Percentiles rank a stretch among this genome's conserved stretches.
Evolutionary conservation across 2,888 invertebrate genomes (phyloP).

Genomic region (Tenthredo mesomela): DNA sequence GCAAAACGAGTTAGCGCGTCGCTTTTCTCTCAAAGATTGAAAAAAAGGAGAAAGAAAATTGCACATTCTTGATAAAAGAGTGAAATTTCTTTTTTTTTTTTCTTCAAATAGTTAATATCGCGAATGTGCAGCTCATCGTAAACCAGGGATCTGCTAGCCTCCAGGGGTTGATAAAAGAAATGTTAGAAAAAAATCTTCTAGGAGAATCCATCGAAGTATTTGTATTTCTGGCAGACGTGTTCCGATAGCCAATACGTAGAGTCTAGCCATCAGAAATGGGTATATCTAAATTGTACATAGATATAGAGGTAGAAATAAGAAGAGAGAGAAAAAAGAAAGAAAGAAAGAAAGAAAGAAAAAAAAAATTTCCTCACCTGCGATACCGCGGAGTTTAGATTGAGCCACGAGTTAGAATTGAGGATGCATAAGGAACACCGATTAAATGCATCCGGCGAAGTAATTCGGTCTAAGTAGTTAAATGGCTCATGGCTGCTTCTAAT

Average conservation of each 20-base stretch:
- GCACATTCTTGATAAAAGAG: neutral
- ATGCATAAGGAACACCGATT: slow-evolving; percentile 20
- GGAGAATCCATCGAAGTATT: too few species aligned
- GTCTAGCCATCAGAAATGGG: too few species aligned
- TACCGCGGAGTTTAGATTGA: neutral
- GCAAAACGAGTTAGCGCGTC: neutral
- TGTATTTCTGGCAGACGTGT: too few species aligned
- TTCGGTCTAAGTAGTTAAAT: slow-evolving; percentile 41
- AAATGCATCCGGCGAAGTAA: slow-evolving; percentile 17
- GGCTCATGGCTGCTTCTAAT: slow-evolving; percentile 49
- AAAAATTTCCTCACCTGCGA: slow-evolving; percentile 2
- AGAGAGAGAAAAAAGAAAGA: neutral
- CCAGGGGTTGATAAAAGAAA: too few species aligned
- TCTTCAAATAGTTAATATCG: neutral
- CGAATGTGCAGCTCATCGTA: neutral
- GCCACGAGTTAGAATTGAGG: neutral
- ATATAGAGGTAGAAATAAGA: too few species aligned
- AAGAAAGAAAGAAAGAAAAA: neutral
- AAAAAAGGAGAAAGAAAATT: neutral
- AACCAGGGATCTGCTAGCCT: too few species aligned
- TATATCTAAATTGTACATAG: too few species aligned
- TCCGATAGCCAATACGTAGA: too few species aligned
- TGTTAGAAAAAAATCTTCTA: too few species aligned
- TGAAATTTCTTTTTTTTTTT: neutral
- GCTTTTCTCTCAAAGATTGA: neutral